Evolutionary conservation across 2,888 invertebrate species (phyloP), one percentile per base, ranked within the genome.

Genomic region (Uropetala carovei): DNA sequence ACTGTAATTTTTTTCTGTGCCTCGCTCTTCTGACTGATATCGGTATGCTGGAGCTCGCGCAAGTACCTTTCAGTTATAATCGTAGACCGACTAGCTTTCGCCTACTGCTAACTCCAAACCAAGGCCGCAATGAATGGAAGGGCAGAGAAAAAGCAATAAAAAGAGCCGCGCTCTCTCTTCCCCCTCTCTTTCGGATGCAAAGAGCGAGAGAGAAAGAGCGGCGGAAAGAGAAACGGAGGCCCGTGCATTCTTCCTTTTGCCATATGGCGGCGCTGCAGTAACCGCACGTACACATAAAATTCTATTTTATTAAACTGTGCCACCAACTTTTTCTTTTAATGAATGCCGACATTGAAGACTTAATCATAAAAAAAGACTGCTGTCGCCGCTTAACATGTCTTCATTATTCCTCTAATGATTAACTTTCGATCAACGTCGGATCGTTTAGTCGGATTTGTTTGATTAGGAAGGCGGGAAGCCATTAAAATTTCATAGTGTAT

Each of bases 71-170:
- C 68, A 27, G 64, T 68, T 68, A 60, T 43, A 43, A 89, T 60
- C 18, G 89, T 64, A 16, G 89, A 27, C 43, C 30, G 18, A 60
- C 30, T 43, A 64, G 89, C 89, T 64, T 89, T 64, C 89, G 60
- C 89, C 64, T 64, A 43, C 89, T 16, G 59, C 43, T 60, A 60
- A 43, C 43, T n/a, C 68, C 68, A 22, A 75, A 75, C 64, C 89
- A 89, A 89, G 89, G 89, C 89, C 89, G 64, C 89, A 64, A 16
- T 89, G 89, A 89, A 89, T 89, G 64, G 89, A 89, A 89, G 86
- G 86, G 86, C 86, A 86, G 60, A 86, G 43, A 43, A 43, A 43
- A 43, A 43, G 68, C 89, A 64, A 16, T 10, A 68, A 43, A 89
- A 86, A 59, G 60, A 86, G 64, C 89, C 89, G 64, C 64, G 43